These are phyloP conservation scores for Hippocampus barbouri DNA, from an alignment of 2,113 vertebrate species.

Conservation along the genomic window DNA sequence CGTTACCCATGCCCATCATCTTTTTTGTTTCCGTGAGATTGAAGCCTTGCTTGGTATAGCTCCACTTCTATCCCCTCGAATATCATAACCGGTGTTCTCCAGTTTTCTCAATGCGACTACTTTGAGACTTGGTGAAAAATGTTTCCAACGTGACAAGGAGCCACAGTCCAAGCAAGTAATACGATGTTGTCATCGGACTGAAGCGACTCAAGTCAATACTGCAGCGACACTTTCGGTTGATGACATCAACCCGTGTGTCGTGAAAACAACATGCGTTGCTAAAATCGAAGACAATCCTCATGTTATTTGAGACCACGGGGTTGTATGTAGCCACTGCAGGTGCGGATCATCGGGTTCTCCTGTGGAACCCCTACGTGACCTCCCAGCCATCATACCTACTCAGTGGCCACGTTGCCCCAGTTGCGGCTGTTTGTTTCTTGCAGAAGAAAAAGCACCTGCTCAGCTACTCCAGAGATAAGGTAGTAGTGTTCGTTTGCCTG, in stretches of 20 bases:
- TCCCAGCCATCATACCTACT: constrained; percentile 74
- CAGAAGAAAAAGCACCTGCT: constrained; percentile 75
- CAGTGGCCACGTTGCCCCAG: constrained; percentile 71
- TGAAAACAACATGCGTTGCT: background rate
- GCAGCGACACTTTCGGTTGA: background rate
- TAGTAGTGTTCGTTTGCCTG: constrained; percentile 38
- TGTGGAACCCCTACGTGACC: constrained; percentile 80
- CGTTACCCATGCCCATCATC: background rate
- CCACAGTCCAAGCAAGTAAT: background rate
- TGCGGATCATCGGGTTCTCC: constrained; percentile 74
- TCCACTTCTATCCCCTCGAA: too few relatives aligned
- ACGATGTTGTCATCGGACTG: background rate
- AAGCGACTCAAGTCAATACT: too few relatives aligned
- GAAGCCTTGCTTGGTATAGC: too few relatives aligned
- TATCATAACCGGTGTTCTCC: background rate
- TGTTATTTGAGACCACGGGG: constrained; percentile 11
- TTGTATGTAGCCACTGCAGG: constrained; percentile 77
- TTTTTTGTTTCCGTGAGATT: too few relatives aligned
- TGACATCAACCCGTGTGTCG: background rate
- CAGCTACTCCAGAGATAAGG: constrained; percentile 83
- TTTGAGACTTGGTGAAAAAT: background rate
- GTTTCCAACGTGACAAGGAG: background rate
- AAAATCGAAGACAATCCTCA: background rate
- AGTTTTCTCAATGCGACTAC: background rate
- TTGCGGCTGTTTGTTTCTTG: constrained; percentile 75